These are phyloP conservation scores for Microplitis mediator DNA, from an alignment of 1,140 invertebrate species.

Conservation along the genomic window DNA sequence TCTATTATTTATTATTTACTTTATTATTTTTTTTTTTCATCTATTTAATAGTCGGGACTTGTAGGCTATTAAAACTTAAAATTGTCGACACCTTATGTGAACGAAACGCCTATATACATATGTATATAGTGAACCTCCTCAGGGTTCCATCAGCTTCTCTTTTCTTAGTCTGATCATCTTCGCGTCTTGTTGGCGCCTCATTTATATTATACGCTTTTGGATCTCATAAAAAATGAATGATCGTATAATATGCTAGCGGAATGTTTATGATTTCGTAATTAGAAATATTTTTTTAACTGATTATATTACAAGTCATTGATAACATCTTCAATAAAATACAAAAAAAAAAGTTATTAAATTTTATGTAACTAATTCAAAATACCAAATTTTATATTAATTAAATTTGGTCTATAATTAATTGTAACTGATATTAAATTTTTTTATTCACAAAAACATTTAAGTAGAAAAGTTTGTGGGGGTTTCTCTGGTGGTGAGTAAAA, in stretches of 20 bases:
- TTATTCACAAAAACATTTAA: too few relatives aligned
- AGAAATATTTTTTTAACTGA: conserved; percentile 9
- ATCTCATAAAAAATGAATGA: conserved; percentile 27
- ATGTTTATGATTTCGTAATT: conserved; percentile 29
- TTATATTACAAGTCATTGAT: too few relatives aligned
- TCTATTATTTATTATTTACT: background rate
- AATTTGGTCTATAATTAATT: too few relatives aligned
- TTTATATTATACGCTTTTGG: conserved; percentile 19
- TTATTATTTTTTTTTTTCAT: background rate
- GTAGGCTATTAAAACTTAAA: conserved; percentile 4
- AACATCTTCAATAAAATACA: too few relatives aligned
- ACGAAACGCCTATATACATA: conserved; percentile 8
- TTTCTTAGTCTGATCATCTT: conserved; percentile 13
- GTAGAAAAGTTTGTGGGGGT: background rate
- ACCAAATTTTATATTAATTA: too few relatives aligned
- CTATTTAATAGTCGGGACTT: background rate
- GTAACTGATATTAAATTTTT: too few relatives aligned
- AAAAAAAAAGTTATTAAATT: too few relatives aligned
- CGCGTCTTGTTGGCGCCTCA: conserved; percentile 28
- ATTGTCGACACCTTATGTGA: conserved; percentile 22
- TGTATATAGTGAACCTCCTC: background rate
- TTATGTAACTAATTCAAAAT: too few relatives aligned
- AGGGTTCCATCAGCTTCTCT: background rate
- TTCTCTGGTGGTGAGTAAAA: background rate
- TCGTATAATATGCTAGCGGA: conserved; percentile 14